Conservation (phyloP, 2,113 vertebrate genomes). For the Apodemus speciosus region DNA sequence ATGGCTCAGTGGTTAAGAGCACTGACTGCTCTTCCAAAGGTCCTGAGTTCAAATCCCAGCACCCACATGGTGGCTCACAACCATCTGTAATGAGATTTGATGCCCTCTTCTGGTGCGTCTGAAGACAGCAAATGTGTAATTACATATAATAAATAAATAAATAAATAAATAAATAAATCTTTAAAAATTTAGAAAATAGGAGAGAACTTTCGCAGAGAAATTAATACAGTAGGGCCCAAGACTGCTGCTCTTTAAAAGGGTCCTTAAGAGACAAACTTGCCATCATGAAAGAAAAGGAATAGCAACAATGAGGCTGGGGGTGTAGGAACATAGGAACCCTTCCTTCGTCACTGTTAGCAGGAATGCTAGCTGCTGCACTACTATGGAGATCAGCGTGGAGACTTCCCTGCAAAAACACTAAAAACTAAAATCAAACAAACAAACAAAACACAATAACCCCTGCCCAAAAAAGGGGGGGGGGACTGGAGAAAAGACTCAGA, state of each 20-base stretch:
- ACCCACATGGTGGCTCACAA: too few relatives aligned
- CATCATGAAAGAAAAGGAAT: background rate
- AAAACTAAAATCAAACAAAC: background rate
- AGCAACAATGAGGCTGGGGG: background rate
- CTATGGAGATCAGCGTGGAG: background rate
- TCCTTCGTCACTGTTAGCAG: background rate
- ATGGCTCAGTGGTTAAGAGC: too few relatives aligned
- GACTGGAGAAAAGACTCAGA: background rate
- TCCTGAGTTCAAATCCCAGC: too few relatives aligned
- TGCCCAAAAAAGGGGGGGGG: too few relatives aligned
- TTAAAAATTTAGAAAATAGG: background rate
- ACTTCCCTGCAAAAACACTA: background rate
- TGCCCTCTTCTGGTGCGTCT: too few relatives aligned
- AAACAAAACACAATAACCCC: background rate
- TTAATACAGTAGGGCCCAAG: background rate
- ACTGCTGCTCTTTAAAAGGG: background rate
- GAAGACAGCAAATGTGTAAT: too few relatives aligned
- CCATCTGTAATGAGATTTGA: too few relatives aligned
- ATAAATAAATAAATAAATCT: too few relatives aligned
- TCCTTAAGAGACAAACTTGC: background rate
- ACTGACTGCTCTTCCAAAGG: too few relatives aligned
- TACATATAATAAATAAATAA: too few relatives aligned
- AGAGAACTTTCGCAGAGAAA: background rate
- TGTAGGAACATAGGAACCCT: too few relatives aligned
- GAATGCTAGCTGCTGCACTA: too few relatives aligned